phyloP scores from a whole-genome alignment of 2,797 vertebrate species.

The Squalus acanthias region DNA sequence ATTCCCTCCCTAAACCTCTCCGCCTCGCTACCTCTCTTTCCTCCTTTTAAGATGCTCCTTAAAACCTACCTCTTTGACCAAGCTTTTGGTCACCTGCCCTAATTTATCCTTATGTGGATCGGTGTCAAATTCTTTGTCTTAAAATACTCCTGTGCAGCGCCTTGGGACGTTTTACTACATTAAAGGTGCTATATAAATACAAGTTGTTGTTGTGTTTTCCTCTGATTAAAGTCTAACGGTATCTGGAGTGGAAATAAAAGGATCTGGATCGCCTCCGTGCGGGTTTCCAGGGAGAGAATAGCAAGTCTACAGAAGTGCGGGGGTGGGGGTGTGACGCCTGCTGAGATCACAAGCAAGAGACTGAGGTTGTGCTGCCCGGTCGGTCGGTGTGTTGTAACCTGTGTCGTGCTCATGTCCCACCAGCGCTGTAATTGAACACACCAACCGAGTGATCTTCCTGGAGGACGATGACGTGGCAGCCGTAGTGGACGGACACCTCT shows the following conservation, averaged over 20 bases:
- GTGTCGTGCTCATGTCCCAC: not conserved
- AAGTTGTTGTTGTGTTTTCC: not conserved
- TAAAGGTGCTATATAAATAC: no score
- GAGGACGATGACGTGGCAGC: conserved; percentile 97
- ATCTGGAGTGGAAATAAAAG: not conserved
- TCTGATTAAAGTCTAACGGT: not conserved
- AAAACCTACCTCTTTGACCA: no score
- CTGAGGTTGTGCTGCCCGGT: no score
- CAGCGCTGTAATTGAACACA: conserved; percentile 95
- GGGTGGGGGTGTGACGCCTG: no score
- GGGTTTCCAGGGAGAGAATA: not conserved
- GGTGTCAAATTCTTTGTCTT: no score
- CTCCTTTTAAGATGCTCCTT: no score
- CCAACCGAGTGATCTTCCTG: conserved; percentile 92
- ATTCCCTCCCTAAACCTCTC: no score
- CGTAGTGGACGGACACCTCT: conserved; percentile 81
- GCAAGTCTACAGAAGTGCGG: not conserved
- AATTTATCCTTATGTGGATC: no score
- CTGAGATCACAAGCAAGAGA: not conserved
- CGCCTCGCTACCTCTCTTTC: no score
- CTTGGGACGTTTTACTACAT: no score
- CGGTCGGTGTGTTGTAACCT: not conserved
- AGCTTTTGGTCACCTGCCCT: no score
- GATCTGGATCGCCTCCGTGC: not conserved
- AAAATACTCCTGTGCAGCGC: no score